Conservation (phyloP, 2,888 invertebrate species). For the Dermolepida albohirtum region DNA sequence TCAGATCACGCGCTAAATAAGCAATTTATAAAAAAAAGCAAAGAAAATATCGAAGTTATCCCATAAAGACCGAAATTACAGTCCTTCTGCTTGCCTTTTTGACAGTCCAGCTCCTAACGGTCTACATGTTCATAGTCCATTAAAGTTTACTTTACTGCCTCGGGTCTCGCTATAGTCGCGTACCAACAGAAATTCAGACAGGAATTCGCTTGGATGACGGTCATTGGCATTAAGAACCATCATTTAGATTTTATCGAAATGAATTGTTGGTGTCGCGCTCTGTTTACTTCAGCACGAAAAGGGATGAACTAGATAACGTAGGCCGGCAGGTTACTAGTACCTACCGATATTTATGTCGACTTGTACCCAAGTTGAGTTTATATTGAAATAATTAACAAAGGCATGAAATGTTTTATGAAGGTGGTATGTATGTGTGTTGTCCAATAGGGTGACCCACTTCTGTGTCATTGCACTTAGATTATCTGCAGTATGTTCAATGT, state of each 20-base stretch:
- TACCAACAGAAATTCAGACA: neutral
- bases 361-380: neutral
- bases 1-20: conserved; percentile 8
- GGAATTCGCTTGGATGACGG: conserved; percentile 2
- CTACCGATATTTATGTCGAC: neutral
- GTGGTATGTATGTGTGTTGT: too few species aligned
- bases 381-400: conserved; percentile 10
- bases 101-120: neutral
- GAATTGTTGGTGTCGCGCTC: conserved; percentile 19
- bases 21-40: conserved; percentile 7
- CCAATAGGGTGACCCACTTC: too few species aligned
- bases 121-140: conserved; percentile 24
- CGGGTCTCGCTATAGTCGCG: neutral
- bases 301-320: too few species aligned
- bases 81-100: conserved; percentile 10
- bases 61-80: neutral
- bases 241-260: conserved; percentile 17
- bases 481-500: conserved; percentile 30
- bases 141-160: conserved; percentile 12
- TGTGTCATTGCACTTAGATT: conserved; percentile 17
- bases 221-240: conserved; percentile 10
- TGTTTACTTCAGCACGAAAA: neutral
- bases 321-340: too few species aligned
- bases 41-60: too few species aligned
- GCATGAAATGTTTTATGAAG: conserved; percentile 9